A percentile compares a stretch with the other conserved stretches of the same genome.
Conservation (phyloP, 1,140 invertebrate species). For the Neuroterus valhalla region DNA sequence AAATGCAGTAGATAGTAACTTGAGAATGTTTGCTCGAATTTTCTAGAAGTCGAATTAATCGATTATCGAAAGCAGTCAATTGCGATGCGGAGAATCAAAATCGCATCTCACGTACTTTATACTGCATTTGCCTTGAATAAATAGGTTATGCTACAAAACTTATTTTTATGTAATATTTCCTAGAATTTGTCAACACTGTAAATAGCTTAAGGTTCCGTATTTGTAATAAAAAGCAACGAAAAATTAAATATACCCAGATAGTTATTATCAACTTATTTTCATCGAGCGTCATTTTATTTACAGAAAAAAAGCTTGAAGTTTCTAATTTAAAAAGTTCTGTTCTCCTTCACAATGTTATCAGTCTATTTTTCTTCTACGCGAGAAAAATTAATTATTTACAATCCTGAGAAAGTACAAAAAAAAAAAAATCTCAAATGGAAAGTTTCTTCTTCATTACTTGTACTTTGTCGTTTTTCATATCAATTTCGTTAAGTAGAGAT, state of each 20-base stretch:
- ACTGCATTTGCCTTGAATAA: constrained; percentile 62
- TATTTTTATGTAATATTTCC: constrained; percentile 73
- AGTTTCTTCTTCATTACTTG: constrained; percentile 51
- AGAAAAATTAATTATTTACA: not conserved
- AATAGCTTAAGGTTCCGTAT: constrained; percentile 70
- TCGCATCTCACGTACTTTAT: constrained; percentile 56
- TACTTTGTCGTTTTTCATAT: constrained; percentile 70
- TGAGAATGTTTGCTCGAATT: constrained; percentile 23
- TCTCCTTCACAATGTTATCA: not conserved
- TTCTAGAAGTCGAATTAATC: not conserved
- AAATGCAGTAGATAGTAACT: constrained; percentile 51
- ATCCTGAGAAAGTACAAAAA: not conserved
- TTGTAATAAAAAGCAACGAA: constrained; percentile 73
- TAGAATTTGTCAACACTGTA: constrained; percentile 70
- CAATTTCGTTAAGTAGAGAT: constrained; percentile 78
- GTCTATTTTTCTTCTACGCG: constrained; percentile 8
- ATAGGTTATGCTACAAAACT: constrained; percentile 62
- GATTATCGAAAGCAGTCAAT: constrained; percentile 23
- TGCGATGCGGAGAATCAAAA: no score
- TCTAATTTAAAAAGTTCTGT: not conserved
- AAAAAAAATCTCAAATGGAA: not conserved
- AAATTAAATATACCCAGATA: constrained; percentile 29
- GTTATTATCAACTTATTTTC: not conserved
- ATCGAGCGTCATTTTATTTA: not conserved
- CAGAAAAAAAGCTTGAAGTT: not conserved